Percentiles rank a stretch among this genome's conserved stretches.
phyloP scores from a whole-genome alignment of 2,113 vertebrate species.

The Platycercus adscitus region DNA sequence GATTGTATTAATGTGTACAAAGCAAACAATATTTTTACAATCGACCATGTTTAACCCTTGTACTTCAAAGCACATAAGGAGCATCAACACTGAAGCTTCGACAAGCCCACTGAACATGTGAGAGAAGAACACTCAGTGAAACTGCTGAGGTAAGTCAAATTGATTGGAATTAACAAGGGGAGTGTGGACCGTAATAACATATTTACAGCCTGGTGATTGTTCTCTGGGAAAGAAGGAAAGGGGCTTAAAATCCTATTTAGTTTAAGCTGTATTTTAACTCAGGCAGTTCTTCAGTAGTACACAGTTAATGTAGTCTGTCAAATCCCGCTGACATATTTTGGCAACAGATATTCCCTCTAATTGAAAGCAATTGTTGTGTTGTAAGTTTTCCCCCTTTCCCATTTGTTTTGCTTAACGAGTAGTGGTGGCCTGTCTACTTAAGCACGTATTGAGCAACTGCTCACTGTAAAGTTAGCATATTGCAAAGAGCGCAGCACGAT shows the following conservation, averaged over 20 bases:
- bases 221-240: neutral
- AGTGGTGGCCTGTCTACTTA: constrained; percentile 3
- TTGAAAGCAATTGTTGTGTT: constrained; percentile 55
- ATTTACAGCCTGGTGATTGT: neutral
- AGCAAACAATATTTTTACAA: neutral
- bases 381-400: constrained; percentile 19
- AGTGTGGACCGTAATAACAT: neutral
- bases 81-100: neutral
- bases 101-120: neutral
- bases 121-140: neutral
- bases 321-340: constrained; percentile 30
- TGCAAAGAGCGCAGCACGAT: neutral
- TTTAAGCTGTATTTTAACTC: neutral
- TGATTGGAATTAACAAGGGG: neutral
- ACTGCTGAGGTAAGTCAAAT: neutral
- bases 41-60: constrained; percentile 13
- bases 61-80: neutral
- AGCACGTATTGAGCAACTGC: constrained; percentile 35
- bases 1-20: neutral
- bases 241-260: neutral
- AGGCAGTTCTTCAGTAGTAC: neutral
- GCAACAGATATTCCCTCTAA: constrained; percentile 46
- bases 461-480: neutral
- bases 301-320: constrained; percentile 30
- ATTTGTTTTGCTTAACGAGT: constrained; percentile 31